Evolutionary conservation across 2,113 vertebrate species (phyloP), one percentile per base, ranked within the genome.

Genomic region (Triplophysa dalaica): DNA sequence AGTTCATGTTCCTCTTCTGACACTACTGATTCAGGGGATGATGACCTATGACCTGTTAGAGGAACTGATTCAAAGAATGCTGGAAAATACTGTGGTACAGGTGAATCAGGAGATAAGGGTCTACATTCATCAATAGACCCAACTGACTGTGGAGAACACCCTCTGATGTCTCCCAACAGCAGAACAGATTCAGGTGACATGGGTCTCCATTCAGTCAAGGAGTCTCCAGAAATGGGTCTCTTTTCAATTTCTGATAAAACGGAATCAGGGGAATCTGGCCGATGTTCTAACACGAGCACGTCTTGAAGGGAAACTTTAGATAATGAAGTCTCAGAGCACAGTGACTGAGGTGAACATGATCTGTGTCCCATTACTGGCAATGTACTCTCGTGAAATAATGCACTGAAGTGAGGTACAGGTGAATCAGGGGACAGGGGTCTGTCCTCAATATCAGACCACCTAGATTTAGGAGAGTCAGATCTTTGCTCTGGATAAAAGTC

Each of bases 401-500:
- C 0, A 60, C 14, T 56, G n/a, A 77, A 81, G 0, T 78, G 50
- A 13, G 48, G 77, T 16, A 73, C n/a, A 73, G 70, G 70, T 43
- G 80, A 82, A 11, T 70, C 56, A 19, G 74, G 66, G 19, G 50
- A 60, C 45, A 76, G 21, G 1, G 63, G 22, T 26, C 26, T 70
- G 21, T 6, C 2, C 13, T 29, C 60, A 78, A 7, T 16, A 33
- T 61, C 64, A 13, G 81, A 63, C 16, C 10, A 16, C 14, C 79
- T 3, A 9, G 86, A 89, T 69, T 82, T 67, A 33, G 76, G 65
- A 48, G 63, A 90, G 45, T 83, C 70, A 41, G 82, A n/a, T 80
- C 84, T 77, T 83, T 84, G n/a, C 0, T 88, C 80, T 14, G 22
- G 61, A 75, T 87, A 81, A n/a, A 89, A 48, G 17, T 82, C n/a